Conservation (phyloP, 2,113 vertebrate species). For the Cacatua alba region DNA sequence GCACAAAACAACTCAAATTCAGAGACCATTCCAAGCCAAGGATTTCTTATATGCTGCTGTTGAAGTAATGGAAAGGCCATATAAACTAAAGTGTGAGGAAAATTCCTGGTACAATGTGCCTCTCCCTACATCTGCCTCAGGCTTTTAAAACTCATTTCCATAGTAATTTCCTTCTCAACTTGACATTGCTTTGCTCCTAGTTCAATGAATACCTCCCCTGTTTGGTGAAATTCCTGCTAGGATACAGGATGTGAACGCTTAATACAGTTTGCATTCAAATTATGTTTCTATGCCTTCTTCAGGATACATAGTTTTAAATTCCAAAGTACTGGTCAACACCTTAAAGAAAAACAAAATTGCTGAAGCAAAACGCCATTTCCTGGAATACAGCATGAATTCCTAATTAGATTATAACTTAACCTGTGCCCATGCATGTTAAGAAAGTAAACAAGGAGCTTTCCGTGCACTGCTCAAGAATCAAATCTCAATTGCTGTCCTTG, state of each 20-base stretch:
- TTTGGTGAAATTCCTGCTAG: constrained; percentile 62
- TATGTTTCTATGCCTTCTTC: constrained; percentile 31
- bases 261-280: constrained; percentile 55
- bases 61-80: constrained; percentile 45
- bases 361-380: not conserved
- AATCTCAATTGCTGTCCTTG: not conserved
- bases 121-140: constrained; percentile 51
- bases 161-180: constrained; percentile 66
- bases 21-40: not conserved
- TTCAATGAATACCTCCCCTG: constrained; percentile 63
- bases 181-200: constrained; percentile 56
- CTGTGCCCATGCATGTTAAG: not conserved
- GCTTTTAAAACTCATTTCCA: constrained; percentile 67
- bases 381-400: constrained; percentile 13
- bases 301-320: constrained; percentile 31
- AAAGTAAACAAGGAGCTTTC: not conserved
- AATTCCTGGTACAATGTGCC: constrained; percentile 41
- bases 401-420: not conserved
- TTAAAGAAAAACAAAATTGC: constrained; percentile 32
- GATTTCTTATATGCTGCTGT: not conserved
- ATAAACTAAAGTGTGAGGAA: constrained; percentile 9
- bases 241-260: constrained; percentile 49
- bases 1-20: not conserved
- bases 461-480: not conserved
- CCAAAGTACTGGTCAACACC: constrained; percentile 39